Conservation (phyloP, 92 coral and sea anemone genomes). For the Galaxea fascicularis region DNA sequence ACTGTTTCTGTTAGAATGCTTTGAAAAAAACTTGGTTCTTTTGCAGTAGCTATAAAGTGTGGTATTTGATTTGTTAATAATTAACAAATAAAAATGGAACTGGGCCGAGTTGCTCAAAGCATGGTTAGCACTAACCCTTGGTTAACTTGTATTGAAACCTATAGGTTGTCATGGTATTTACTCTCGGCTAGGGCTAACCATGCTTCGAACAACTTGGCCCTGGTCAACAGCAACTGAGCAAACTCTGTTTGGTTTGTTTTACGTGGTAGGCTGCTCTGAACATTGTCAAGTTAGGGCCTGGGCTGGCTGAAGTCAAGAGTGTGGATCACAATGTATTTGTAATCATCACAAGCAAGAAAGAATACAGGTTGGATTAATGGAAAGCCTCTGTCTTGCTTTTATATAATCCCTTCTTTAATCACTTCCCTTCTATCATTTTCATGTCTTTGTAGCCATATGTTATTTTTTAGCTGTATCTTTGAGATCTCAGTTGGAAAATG, state of each 20-base stretch:
- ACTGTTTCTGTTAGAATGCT: background rate
- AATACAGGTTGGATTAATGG: conserved; percentile 79
- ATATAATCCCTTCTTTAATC: background rate
- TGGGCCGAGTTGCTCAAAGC: no score
- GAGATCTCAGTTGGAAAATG: no score
- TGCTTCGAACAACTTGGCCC: no score
- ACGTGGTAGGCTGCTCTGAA: conserved; percentile 83
- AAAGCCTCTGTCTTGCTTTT: background rate
- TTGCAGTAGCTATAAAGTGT: no score
- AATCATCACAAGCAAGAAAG: conserved; percentile 93
- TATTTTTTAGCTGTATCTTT: no score
- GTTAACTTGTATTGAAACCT: no score
- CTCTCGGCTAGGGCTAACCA: no score
- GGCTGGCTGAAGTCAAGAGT: conserved; percentile 88
- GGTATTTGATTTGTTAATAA: no score
- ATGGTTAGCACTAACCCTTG: no score
- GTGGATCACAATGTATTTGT: conserved; percentile 83
- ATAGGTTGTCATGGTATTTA: no score
- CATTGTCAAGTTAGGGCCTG: conserved; percentile 96
- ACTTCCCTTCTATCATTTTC: background rate
- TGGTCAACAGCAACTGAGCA: no score
- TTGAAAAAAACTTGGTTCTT: background rate
- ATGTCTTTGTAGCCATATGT: background rate
- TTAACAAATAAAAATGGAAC: background rate
- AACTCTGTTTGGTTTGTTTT: background rate